These are phyloP conservation scores for Bedellia somnulentella DNA, from an alignment of 2,888 invertebrate genomes.

Conservation along the genomic window DNA sequence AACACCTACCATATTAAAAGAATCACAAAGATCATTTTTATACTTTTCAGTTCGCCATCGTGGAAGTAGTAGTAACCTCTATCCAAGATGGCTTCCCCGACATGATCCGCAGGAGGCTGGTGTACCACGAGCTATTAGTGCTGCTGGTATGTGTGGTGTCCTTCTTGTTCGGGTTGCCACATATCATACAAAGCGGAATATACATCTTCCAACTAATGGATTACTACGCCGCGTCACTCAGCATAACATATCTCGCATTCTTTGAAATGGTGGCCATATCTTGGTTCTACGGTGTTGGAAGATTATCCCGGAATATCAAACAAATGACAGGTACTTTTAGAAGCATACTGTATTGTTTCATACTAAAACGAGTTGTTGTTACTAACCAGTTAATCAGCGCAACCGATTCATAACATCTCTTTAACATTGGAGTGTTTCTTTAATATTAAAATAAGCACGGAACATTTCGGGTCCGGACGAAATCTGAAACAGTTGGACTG, in stretches of 20 bases:
- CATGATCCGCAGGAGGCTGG: conserved; percentile 79
- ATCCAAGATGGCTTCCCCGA: conserved; percentile 91
- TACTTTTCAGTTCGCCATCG: conserved; percentile 82
- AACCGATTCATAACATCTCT: too few species aligned
- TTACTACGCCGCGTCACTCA: conserved; percentile 90
- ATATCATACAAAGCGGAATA: conserved; percentile 88
- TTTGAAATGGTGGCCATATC: conserved; percentile 90
- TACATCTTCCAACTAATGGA: conserved; percentile 91
- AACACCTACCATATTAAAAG: not conserved
- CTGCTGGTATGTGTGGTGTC: conserved; percentile 81
- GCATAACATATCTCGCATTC: conserved; percentile 90
- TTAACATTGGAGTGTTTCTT: too few species aligned
- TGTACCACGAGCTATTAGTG: conserved; percentile 86
- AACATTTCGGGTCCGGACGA: too few species aligned
- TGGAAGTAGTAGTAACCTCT: conserved; percentile 91
- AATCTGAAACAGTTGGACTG: too few species aligned
- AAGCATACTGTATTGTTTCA: not conserved
- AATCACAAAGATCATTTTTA: not conserved
- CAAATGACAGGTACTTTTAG: conserved; percentile 85
- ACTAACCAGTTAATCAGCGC: too few species aligned
- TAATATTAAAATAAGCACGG: too few species aligned
- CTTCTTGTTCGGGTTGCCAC: conserved; percentile 82
- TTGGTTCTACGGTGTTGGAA: conserved; percentile 87
- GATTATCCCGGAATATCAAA: conserved; percentile 79
- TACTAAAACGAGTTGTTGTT: too few species aligned